Evolutionary conservation across 1,140 invertebrate species (phyloP).

Genomic region (Propsilocerus akamusi): DNA sequence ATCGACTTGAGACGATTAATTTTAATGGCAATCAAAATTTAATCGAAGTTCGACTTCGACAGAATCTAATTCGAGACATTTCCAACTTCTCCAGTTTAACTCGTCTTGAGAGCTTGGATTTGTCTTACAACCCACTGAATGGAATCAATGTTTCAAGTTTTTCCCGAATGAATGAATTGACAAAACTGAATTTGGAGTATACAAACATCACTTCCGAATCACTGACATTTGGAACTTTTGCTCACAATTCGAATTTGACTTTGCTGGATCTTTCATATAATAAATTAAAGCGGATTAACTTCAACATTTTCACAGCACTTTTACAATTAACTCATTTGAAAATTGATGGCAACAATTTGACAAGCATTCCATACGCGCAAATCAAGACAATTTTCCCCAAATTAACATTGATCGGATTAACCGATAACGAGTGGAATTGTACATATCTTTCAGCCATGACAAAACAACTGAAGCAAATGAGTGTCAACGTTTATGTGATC

Average conservation of each 20-base stretch:
- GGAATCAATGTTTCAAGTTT: background rate
- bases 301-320: background rate
- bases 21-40: background rate
- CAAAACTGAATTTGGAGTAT: background rate
- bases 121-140: background rate
- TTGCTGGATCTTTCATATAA: background rate
- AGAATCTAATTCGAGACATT: background rate
- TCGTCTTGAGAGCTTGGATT: background rate
- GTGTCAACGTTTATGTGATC: background rate
- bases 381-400: background rate
- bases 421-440: background rate
- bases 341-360: background rate
- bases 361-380: background rate
- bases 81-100: background rate
- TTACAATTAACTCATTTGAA: background rate
- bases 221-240: background rate
- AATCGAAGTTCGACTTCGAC: background rate
- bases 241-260: background rate
- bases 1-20: background rate
- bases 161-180: background rate
- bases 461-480: background rate
- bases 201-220: background rate
- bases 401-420: background rate
- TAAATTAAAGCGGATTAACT: background rate
- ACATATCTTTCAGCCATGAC: background rate